A percentile compares a stretch with the other conserved stretches of the same genome.
Conservation (phyloP, 92 coral and sea anemone species). For the Palythoa caribaeorum region DNA sequence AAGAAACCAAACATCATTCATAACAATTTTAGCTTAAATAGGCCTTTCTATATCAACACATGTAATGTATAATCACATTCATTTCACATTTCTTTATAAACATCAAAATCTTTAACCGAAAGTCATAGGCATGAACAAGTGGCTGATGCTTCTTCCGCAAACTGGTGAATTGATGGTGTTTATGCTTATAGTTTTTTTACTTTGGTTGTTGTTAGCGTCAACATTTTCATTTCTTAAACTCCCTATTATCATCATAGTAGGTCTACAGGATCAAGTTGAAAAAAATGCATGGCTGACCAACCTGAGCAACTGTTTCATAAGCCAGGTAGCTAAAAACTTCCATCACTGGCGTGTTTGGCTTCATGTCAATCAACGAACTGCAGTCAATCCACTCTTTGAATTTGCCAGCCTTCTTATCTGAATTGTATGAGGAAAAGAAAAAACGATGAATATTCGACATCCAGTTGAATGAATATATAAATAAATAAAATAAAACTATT, state of each 20-base stretch:
- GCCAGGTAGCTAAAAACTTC: slow-evolving; percentile 96
- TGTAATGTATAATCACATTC: too few relatives aligned
- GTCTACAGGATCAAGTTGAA: background rate
- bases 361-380: slow-evolving; percentile 91
- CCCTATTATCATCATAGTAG: too few relatives aligned
- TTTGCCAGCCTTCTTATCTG: slow-evolving; percentile 98
- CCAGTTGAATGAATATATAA: too few relatives aligned
- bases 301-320: slow-evolving; percentile 98
- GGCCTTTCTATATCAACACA: background rate
- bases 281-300: background rate
- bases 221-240: too few relatives aligned
- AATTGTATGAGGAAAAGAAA: background rate
- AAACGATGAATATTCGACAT: background rate
- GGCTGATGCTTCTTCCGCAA: too few relatives aligned
- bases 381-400: slow-evolving; percentile 99
- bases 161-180: too few relatives aligned
- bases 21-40: background rate
- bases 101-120: too few relatives aligned
- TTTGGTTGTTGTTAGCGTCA: too few relatives aligned
- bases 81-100: too few relatives aligned
- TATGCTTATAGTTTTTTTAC: too few relatives aligned
- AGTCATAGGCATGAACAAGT: too few relatives aligned
- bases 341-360: slow-evolving; percentile 98
- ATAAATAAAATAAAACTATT: too few relatives aligned
- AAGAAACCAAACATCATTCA: background rate